Percentiles rank a stretch among this genome's conserved stretches.
Conservation (phyloP, 2,113 vertebrate genomes). For the Hepsetus odoe region DNA sequence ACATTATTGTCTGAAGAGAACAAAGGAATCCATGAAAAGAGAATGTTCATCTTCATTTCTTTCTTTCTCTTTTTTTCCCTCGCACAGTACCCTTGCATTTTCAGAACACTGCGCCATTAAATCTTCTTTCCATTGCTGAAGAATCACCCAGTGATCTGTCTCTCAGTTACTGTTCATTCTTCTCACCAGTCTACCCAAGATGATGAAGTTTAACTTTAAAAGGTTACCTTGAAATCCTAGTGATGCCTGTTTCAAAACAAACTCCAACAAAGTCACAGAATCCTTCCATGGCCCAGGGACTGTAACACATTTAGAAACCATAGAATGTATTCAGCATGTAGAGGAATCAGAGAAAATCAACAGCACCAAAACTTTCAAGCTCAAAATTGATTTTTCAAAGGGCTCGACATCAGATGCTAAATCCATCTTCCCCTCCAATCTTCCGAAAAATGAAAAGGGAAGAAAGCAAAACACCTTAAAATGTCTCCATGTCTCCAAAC, state of each 20-base stretch:
- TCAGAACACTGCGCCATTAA: slow-evolving; percentile 24
- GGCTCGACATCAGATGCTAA: slow-evolving; percentile 31
- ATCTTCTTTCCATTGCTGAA: slow-evolving; percentile 37
- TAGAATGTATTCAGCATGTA: slow-evolving; percentile 13
- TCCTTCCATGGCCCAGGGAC: neutral
- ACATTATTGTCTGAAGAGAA: slow-evolving; percentile 39
- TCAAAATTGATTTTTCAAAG: slow-evolving; percentile 49
- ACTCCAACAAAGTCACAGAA: neutral
- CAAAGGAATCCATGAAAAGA: slow-evolving; percentile 40
- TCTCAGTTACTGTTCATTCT: slow-evolving; percentile 28
- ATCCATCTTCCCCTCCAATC: slow-evolving; percentile 19
- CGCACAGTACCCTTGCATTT: slow-evolving; percentile 6
- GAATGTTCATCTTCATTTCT: slow-evolving; percentile 27
- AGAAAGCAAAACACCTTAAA: slow-evolving; percentile 52
- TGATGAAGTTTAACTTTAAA: slow-evolving; percentile 21
- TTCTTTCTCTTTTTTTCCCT: neutral
- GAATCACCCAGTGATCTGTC: slow-evolving; percentile 49
- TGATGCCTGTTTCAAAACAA: neutral
- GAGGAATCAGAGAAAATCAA: slow-evolving; percentile 1
- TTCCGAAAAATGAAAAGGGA: slow-evolving; percentile 25
- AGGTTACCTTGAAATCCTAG: neutral
- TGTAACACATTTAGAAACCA: neutral
- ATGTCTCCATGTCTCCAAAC: slow-evolving; percentile 63
- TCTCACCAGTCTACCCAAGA: neutral
- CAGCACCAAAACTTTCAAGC: slow-evolving; percentile 22